Evolutionary conservation across 35 echinoderm and acorn worm species (phyloP).

Genomic region (Apostichopus californicus): DNA sequence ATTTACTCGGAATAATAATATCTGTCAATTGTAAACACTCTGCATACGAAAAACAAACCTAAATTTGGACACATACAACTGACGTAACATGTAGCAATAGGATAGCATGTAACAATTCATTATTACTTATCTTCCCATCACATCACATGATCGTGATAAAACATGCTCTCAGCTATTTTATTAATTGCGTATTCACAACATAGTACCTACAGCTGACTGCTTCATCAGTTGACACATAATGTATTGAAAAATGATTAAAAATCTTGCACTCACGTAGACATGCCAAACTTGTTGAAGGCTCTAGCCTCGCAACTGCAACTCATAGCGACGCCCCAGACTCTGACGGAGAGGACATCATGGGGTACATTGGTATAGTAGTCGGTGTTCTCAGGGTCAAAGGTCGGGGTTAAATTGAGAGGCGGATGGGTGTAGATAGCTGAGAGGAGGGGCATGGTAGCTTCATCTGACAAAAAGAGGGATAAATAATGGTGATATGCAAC

Average conservation of each 20-base stretch:
- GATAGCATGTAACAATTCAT: too few species aligned
- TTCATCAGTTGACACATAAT: too few species aligned
- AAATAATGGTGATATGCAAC: neutral
- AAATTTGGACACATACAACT: too few species aligned
- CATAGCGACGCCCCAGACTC: constrained; percentile 82
- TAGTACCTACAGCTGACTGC: neutral
- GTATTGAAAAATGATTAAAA: too few species aligned
- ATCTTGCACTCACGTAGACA: constrained; percentile 55
- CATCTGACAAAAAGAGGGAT: constrained; percentile 63
- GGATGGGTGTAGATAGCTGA: constrained; percentile 76
- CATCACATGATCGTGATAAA: too few species aligned
- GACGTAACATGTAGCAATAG: too few species aligned
- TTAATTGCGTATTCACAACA: neutral
- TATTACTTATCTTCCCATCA: too few species aligned
- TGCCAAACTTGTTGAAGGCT: constrained; percentile 81
- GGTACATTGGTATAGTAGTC: constrained; percentile 84
- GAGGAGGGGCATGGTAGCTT: constrained; percentile 68
- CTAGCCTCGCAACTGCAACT: constrained; percentile 96
- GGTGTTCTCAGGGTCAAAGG: constrained; percentile 82
- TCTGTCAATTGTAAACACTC: too few species aligned
- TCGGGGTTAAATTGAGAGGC: constrained; percentile 65
- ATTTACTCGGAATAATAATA: too few species aligned
- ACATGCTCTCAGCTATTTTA: neutral
- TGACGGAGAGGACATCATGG: constrained; percentile 66
- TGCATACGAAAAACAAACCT: too few species aligned